These are phyloP conservation scores for Parnassius smintheus DNA, from an alignment of 2,888 invertebrate species.

Conservation along the genomic window DNA sequence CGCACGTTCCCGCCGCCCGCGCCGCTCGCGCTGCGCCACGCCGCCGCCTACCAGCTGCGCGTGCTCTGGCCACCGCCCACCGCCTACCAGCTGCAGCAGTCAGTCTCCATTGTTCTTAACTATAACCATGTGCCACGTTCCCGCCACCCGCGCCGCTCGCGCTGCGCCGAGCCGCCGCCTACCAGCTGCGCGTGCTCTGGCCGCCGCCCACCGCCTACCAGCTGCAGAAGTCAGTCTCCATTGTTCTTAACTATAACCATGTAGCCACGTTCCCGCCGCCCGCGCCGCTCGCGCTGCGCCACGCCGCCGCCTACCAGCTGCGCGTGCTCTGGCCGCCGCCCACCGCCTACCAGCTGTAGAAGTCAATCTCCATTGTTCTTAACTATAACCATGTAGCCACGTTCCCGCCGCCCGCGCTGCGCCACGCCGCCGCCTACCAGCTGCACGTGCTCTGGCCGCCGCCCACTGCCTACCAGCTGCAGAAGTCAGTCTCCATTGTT, in stretches of 20 bases:
- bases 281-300: constrained; percentile 78
- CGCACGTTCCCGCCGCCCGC: constrained; percentile 87
- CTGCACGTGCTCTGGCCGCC: constrained; percentile 86
- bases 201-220: constrained; percentile 66
- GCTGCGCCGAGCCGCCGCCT: constrained; percentile 55
- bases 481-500: constrained; percentile 46
- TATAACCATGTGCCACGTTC: constrained; percentile 73
- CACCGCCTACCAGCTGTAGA: constrained; percentile 47
- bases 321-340: constrained; percentile 85
- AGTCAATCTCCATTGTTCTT: constrained; percentile 42
- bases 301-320: constrained; percentile 73
- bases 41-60: constrained; percentile 76
- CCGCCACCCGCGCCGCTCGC: constrained; percentile 85
- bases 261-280: constrained; percentile 86
- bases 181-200: constrained; percentile 86
- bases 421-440: constrained; percentile 59
- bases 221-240: constrained; percentile 50
- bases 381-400: constrained; percentile 59
- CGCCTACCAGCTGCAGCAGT: constrained; percentile 52
- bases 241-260: background rate
- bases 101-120: constrained; percentile 30
- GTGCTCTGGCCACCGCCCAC: constrained; percentile 85
- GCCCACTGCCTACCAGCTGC: constrained; percentile 55
- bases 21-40: constrained; percentile 74
- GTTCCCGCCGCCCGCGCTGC: constrained; percentile 85